Conservation (phyloP, 1,140 invertebrate species). For the Metaphire vulgaris region DNA sequence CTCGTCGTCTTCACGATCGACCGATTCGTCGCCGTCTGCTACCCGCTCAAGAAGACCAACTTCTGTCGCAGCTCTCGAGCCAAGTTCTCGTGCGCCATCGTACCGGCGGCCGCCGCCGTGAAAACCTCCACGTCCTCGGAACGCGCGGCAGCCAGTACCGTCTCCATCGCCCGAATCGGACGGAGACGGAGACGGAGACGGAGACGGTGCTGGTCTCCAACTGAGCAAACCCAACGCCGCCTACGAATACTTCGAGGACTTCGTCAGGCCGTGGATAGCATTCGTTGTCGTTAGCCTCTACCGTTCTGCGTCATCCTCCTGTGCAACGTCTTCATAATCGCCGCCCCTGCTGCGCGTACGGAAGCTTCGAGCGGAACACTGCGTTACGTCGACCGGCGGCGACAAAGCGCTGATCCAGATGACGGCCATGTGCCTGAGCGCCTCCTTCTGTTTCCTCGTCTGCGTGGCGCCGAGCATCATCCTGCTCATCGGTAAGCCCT, state of each 20-base stretch:
- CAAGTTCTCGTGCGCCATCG: slow-evolving; percentile 12
- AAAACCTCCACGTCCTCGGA: slow-evolving; percentile 29
- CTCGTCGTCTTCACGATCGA: slow-evolving; percentile 34
- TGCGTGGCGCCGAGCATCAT: no score
- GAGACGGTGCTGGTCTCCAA: slow-evolving; percentile 14
- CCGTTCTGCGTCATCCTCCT: slow-evolving; percentile 16
- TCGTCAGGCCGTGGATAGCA: slow-evolving; percentile 28
- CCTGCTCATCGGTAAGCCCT: slow-evolving; percentile 28
- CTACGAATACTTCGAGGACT: slow-evolving; percentile 18
- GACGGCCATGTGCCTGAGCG: slow-evolving; percentile 23
- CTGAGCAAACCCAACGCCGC: slow-evolving; percentile 24
- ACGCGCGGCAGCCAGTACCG: slow-evolving; percentile 10
- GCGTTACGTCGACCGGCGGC: slow-evolving; percentile 4
- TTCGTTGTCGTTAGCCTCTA: slow-evolving; percentile 13
- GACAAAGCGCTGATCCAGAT: slow-evolving; percentile 19
- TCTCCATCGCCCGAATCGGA: background rate
- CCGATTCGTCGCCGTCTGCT: slow-evolving; percentile 33
- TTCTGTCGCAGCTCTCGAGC: slow-evolving; percentile 12
- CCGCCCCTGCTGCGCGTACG: background rate
- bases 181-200: no score
- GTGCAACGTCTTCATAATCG: slow-evolving; percentile 21
- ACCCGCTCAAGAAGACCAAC: slow-evolving; percentile 31
- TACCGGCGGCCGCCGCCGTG: slow-evolving; percentile 4
- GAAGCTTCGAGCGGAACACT: background rate
- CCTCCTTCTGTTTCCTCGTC: slow-evolving; percentile 27